Evolutionary conservation across 2,113 vertebrate species (phyloP).

Genomic region (Sinosuthora webbiana): DNA sequence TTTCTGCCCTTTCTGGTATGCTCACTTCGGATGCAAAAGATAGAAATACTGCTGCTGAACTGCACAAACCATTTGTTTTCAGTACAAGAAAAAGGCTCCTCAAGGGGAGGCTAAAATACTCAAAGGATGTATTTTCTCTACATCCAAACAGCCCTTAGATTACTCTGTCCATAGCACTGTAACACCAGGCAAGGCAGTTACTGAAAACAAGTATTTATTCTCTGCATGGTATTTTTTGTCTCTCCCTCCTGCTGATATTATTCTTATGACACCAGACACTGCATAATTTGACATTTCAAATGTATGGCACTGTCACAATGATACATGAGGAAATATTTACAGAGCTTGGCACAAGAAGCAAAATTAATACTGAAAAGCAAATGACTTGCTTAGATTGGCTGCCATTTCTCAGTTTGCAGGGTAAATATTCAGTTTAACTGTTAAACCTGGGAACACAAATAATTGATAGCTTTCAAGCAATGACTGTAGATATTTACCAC

Average conservation of each 20-base stretch:
- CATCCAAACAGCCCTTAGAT: background rate
- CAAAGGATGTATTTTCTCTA: background rate
- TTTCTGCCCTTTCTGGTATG: background rate
- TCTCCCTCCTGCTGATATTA: background rate
- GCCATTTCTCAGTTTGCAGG: background rate
- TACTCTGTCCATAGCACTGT: background rate
- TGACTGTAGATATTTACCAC: background rate
- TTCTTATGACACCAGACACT: constrained; percentile 14
- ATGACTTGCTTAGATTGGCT: background rate
- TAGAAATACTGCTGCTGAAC: background rate
- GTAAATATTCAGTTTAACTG: background rate
- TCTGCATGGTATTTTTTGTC: background rate
- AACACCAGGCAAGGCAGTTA: background rate
- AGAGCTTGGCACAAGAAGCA: background rate
- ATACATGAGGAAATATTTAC: constrained; percentile 42
- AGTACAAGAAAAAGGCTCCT: background rate
- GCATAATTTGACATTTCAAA: constrained; percentile 50
- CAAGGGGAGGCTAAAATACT: background rate
- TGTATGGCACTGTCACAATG: constrained; percentile 20
- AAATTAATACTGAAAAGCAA: constrained; percentile 42
- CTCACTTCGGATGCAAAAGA: background rate
- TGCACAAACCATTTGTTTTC: background rate
- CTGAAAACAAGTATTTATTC: background rate
- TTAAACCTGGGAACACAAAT: background rate
- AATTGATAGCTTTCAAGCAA: background rate